Conservation (phyloP, 1,140 invertebrate genomes). For the Drosophila truncata region DNA sequence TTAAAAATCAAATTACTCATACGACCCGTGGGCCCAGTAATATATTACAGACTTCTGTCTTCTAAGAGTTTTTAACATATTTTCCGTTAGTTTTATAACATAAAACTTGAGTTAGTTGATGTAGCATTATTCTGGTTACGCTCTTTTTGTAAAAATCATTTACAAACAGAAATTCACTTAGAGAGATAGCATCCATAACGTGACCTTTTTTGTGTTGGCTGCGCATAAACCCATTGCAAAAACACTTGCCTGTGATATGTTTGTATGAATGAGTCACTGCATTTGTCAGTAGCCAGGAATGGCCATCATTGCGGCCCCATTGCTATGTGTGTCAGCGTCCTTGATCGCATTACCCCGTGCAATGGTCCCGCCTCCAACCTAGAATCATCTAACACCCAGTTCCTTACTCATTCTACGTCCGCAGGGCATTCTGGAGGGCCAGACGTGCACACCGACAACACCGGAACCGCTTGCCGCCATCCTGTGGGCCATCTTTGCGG, state of each 20-base stretch:
- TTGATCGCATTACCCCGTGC: conserved; percentile 61
- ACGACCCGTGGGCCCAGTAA: not conserved
- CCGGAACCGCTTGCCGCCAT: conserved; percentile 78
- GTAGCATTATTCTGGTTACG: too few species aligned
- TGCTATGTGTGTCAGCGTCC: conserved; percentile 52
- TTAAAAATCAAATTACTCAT: not conserved
- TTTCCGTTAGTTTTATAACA: not conserved
- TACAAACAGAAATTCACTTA: not conserved
- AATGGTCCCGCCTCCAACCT: not conserved
- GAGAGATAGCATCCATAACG: not conserved
- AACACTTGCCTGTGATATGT: not conserved
- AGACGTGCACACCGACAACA: conserved; percentile 73
- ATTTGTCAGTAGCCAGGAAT: not conserved
- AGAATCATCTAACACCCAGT: not conserved
- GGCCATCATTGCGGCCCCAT: conserved; percentile 16
- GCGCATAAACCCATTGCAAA: conserved; percentile 6
- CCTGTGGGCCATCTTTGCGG: conserved; percentile 82
- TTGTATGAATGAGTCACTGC: not conserved
- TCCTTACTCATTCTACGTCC: not conserved
- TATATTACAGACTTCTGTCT: not conserved
- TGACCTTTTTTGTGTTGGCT: not conserved
- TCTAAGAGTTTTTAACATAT: not conserved
- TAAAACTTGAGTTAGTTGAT: too few species aligned
- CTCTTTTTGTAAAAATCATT: not conserved
- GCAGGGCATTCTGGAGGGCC: conserved; percentile 81